Evolutionary conservation across 2,113 vertebrate species (phyloP), one percentile per base, ranked within the genome.

Genomic region (Dendrocopos noguchii): DNA sequence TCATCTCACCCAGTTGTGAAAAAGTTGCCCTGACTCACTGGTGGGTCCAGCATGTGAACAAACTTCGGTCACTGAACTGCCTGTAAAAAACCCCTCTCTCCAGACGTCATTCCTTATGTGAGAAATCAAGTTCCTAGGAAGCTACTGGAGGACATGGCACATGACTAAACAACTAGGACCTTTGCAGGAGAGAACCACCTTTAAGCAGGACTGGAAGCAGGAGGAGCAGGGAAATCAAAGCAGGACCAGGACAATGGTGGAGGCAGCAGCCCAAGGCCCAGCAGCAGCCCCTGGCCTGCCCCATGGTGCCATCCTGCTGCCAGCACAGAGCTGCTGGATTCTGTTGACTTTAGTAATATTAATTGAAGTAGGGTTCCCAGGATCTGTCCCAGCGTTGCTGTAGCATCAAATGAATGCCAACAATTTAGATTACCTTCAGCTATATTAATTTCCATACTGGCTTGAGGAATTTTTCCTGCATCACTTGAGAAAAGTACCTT

Each of bases 321-420:
- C 1, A 0, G 56, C 44, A 56, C n/a, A 36, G 17, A 52, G 60
- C 64, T 66, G 2, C 14, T 28, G 56, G 83, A 52, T 80, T 71
- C 19, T 91, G 61, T 90, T 95, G 80, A 93, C 68, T 91, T 93
- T 90, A 71, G 68, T 68, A 90, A 88, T 78, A 65, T 57, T 60
- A 90, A 91, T 61, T 86, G 73, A 88, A 93, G 47, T n/a, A 52
- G 44, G 5, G 44, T 80, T 93, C 74, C 84, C 82, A 94, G 87
- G 75, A 87, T 70, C 90, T 56, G 65, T 93, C 92, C 82, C 80
- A 78, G 33, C 31, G 33, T 86, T 95, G 60, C 87, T 78, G 76
- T 83, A 94, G 80, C 77, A 90, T 84, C 90, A 95, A 95, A 91
- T 86, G 72, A 88, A 95, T 90, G 83, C 76, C 92, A 95, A 57